Percentiles rank a stretch among this genome's conserved stretches.
Conservation (phyloP, 2,797 vertebrate species). For the Urosaurus nigricauda region DNA sequence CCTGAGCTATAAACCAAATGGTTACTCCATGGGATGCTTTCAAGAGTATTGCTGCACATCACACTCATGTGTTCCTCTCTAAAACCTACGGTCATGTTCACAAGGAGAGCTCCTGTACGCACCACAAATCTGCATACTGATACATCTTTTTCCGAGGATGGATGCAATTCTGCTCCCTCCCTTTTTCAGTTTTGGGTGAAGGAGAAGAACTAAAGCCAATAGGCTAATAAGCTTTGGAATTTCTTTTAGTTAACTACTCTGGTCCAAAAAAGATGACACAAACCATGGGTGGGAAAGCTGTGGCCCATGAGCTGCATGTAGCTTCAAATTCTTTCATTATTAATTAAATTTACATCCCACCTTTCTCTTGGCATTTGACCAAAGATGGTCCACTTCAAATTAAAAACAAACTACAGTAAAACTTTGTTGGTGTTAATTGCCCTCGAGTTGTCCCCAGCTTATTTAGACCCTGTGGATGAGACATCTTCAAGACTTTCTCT, state of each 20-base stretch:
- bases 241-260: neutral
- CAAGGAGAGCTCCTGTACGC: neutral
- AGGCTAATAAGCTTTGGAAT: neutral
- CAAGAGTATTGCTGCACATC: neutral
- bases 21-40: no score
- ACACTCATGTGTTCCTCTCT: neutral
- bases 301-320: no score
- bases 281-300: neutral
- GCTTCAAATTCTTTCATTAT: no score
- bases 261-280: neutral
- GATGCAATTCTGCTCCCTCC: neutral
- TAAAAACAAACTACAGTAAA: no score
- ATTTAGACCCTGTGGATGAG: no score
- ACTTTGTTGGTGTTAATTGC: no score
- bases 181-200: neutral
- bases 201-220: neutral
- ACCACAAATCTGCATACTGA: neutral
- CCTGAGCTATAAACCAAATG: neutral
- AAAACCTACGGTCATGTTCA: neutral
- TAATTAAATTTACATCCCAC: no score
- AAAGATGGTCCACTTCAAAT: no score
- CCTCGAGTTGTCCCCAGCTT: no score
- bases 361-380: no score
- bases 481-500: no score
- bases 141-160: neutral